Base-by-base conservation (phyloP, 2,888 invertebrate species). In the Callyntrura guangdongensis region DNA sequence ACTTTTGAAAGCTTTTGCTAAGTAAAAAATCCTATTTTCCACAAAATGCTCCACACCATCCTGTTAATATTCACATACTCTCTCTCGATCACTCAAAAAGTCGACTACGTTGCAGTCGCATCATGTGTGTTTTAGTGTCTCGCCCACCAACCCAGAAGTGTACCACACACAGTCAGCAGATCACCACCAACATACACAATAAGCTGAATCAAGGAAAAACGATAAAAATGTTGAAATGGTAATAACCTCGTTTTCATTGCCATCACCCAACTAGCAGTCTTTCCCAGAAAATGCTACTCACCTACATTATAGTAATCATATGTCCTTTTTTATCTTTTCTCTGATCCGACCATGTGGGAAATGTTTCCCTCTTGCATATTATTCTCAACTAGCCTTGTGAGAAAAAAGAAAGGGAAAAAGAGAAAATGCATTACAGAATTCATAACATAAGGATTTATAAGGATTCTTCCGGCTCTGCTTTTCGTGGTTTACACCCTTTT, bases 211-310 rank as follows among this genome's bases (percentile, higher is more conserved):
- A 45, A 69, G 72, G 12, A 47, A 69, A 36, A 17, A 17, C 27
- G 53, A 45, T 56, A 85, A 85, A 85, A 49, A 47, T 27, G 69
- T 49, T 49, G 67, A 72, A 72, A 72, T 72, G 72, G 72, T 69
- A 72, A 72, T 72, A 85, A 85, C 84, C 84, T 27, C 84, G 47
- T 72, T 85, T 85, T 85, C 84, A 85, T 85, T 85, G 84, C 72
- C 49, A 67, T 83, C 83, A 49, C 47, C 11, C 61, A 14, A 8
- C 61, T 14, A 67, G 6, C 45, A 49, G 17, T 0, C 17, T 61
- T 59, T 36, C 11, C 22, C 20, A 27, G 25, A 59, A 79, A 59
- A 79, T 1, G 47, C 25, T 36, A 27, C 61, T 22, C 22, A n/a
- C 22, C 61, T 61, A 61, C 61, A 36, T 36, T 36, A 36, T 36